Evolutionary conservation across 1,140 invertebrate genomes (phyloP).

Genomic region (Saxidomus purpurata): DNA sequence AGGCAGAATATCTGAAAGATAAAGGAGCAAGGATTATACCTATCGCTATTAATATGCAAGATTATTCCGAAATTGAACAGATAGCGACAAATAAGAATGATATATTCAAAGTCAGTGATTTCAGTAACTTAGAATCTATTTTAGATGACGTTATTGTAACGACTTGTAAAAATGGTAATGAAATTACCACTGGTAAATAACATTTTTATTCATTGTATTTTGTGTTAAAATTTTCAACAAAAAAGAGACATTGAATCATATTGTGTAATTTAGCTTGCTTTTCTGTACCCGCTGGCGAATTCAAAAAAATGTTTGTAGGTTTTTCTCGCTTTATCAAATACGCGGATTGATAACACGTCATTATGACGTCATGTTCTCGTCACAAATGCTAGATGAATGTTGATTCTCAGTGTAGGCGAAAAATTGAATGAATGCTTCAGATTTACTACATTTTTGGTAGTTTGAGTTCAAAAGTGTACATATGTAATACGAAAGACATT

Average conservation of each 20-base stretch:
- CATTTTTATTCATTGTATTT: not conserved
- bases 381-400: no score
- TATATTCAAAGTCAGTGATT: conserved; percentile 71
- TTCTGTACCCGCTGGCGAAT: not conserved
- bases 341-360: no score
- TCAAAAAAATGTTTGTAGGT: not conserved
- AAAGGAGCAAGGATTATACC: conserved; percentile 74
- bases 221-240: not conserved
- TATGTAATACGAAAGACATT: no score
- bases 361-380: no score
- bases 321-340: no score
- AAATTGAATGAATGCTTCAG: no score
- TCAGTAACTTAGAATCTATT: conserved; percentile 46
- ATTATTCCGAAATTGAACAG: conserved; percentile 74
- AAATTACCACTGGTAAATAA: not conserved
- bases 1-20: conserved; percentile 76
- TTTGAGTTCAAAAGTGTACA: no score
- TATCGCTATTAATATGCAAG: conserved; percentile 76
- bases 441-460: no score
- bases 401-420: no score
- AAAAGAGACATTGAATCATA: not conserved
- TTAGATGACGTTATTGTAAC: conserved; percentile 60
- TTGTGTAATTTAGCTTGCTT: conserved; percentile 3
- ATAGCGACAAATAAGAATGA: conserved; percentile 75
- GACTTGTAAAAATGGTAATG: conserved; percentile 60